phyloP scores from a whole-genome alignment of 1,140 invertebrate genomes.

The Rhopalosiphum maidis region DNA sequence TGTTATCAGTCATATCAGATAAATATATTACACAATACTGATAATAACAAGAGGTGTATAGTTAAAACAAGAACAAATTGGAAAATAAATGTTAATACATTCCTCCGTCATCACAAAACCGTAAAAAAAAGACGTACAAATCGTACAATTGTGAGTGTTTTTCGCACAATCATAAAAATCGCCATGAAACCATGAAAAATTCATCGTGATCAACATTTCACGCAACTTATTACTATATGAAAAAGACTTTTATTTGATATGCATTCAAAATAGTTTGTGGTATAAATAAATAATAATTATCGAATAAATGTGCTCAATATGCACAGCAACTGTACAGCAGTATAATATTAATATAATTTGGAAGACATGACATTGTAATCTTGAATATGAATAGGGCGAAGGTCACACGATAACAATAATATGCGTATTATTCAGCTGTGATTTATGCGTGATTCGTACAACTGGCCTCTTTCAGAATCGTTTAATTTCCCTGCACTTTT shows the following conservation, averaged over 20 bases:
- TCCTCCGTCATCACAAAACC: background rate
- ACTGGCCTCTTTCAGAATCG: background rate
- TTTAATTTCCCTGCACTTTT: background rate
- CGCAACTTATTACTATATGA: background rate
- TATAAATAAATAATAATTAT: conserved; percentile 10
- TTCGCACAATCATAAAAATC: background rate
- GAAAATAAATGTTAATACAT: background rate
- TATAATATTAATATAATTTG: background rate
- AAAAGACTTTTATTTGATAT: background rate
- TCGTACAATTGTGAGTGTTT: background rate
- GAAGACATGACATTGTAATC: conserved; percentile 29
- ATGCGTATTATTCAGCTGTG: background rate
- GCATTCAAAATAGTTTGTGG: background rate
- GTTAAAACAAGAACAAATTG: background rate
- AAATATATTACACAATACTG: background rate
- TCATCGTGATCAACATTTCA: background rate
- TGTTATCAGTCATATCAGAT: background rate
- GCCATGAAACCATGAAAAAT: background rate
- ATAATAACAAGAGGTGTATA: background rate
- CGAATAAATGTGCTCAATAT: background rate
- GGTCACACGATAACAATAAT: conserved; percentile 10
- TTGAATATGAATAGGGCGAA: conserved; percentile 22
- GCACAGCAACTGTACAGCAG: background rate
- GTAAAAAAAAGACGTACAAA: background rate
- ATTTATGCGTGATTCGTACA: background rate